phyloP scores from a whole-genome alignment of 2,113 vertebrate genomes.

The Apaloderma vittatum region DNA sequence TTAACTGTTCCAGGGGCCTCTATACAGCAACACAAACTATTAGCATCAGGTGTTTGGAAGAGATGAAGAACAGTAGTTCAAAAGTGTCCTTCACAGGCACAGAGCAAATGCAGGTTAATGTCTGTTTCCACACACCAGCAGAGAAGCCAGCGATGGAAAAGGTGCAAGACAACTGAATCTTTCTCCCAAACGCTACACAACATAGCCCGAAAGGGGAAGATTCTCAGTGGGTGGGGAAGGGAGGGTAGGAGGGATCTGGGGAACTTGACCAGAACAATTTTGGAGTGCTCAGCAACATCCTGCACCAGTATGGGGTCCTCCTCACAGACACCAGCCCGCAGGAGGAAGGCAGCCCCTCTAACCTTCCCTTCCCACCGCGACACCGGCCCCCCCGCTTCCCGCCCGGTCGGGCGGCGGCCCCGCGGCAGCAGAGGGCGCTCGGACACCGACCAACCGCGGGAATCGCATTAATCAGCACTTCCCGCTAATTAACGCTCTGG shows the following conservation, averaged over 20 bases:
- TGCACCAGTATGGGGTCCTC: too few species aligned
- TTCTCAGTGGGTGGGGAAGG: not conserved
- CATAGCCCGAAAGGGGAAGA: not conserved
- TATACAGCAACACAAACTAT: not conserved
- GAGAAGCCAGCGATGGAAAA: rapidly evolving
- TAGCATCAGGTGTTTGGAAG: not conserved
- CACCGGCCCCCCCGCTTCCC: not conserved
- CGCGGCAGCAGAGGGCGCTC: conserved; percentile 74
- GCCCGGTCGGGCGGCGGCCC: not conserved
- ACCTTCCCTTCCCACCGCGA: not conserved
- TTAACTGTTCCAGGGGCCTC: not conserved
- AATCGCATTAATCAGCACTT: too few species aligned
- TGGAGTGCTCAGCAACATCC: not conserved
- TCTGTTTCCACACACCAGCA: not conserved
- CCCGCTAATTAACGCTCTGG: too few species aligned
- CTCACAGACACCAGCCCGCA: rapidly evolving
- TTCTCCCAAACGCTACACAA: not conserved
- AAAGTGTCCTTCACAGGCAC: not conserved
- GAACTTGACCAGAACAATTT: not conserved
- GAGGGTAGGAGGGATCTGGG: not conserved
- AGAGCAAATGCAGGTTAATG: not conserved
- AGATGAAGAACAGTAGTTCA: not conserved
- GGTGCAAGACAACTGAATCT: not conserved
- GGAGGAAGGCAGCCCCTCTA: not conserved
- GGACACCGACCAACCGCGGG: conserved; percentile 19